Base-by-base conservation (phyloP, 1,140 invertebrate genomes). In the Drosophila arawakana region DNA sequence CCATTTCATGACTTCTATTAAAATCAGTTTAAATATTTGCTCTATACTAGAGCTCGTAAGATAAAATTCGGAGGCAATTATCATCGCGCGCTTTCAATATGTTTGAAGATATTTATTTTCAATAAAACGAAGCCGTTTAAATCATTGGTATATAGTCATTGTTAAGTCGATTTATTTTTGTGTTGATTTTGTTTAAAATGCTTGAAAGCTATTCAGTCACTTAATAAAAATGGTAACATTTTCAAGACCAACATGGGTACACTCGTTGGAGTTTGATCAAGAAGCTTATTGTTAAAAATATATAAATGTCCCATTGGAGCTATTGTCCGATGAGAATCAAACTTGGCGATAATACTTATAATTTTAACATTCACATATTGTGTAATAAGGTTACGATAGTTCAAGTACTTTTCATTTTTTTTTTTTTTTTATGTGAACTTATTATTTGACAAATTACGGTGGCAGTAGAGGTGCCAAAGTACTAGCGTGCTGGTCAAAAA, bases 1-100 rank as follows among this genome's bases (percentile, higher is more conserved):
- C 52, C 21, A 58, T 81, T 71, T 86, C 60, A 77, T 83, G 66
- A 73, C 83, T 79, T 73, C 52, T 76, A 72, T 81, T 62, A 65
- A 35, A 66, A 34, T 6, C 25, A 54, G 73, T 73, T 76, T 73
- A 75, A 80, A 82, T 69, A 76, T 73, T 78, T 75, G 60, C 63
- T 41, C 39, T 13, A 62, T n/a, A 43, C 37, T 8, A 9, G 47
- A 54, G 63, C 18, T 46, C 57, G 39, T 41, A 41, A 34, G 58
- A 34, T 11, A 55, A 43, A 43, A 72, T 69, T 60, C 67, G 58
- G 58, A 34, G 58, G 58, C 47, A 62, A 55, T 57, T 25, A 25
- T 10, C 11, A 13, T 25, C 21, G 43, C 39, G 50, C 2, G 80
- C 35, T 44, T 74, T 67, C 75, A 76, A 74, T 76, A 66, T 63